A percentile compares a stretch with the other conserved stretches of the same genome.
Evolutionary conservation across 2,797 vertebrate genomes (phyloP).

Genomic region (Catharus ustulatus): DNA sequence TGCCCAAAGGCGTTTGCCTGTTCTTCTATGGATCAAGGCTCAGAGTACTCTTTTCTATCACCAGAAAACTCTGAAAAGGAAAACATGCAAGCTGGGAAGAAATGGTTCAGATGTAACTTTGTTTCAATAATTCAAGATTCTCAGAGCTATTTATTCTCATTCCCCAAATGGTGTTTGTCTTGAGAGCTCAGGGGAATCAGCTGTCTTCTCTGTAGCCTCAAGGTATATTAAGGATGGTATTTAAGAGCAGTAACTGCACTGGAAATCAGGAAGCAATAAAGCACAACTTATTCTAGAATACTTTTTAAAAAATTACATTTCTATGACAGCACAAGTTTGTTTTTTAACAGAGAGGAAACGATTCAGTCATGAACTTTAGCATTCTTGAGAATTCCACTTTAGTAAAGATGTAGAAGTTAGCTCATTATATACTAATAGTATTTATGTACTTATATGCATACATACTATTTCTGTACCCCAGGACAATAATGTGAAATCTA

Average conservation of each 20-base stretch:
- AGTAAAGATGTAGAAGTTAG: neutral
- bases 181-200: conserved; percentile 33
- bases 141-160: conserved; percentile 44
- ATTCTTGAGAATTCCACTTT: neutral
- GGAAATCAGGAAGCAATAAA: conserved; percentile 18
- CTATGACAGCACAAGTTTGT: neutral
- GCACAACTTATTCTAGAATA: neutral
- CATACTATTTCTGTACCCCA: neutral
- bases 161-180: conserved; percentile 41
- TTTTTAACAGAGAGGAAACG: neutral
- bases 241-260: neutral
- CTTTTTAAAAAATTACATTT: neutral
- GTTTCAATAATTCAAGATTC: conserved; percentile 66
- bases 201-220: conserved; percentile 37
- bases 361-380: neutral
- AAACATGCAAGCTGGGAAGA: neutral
- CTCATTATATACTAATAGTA: neutral
- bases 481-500: neutral
- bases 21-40: neutral
- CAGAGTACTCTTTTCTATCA: neutral
- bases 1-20: neutral
- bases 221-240: neutral
- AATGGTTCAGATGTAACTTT: conserved; percentile 17
- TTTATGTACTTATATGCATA: neutral
- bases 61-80: neutral